Conservation (phyloP, 2,797 vertebrate genomes). For the Streptopelia turtur region DNA sequence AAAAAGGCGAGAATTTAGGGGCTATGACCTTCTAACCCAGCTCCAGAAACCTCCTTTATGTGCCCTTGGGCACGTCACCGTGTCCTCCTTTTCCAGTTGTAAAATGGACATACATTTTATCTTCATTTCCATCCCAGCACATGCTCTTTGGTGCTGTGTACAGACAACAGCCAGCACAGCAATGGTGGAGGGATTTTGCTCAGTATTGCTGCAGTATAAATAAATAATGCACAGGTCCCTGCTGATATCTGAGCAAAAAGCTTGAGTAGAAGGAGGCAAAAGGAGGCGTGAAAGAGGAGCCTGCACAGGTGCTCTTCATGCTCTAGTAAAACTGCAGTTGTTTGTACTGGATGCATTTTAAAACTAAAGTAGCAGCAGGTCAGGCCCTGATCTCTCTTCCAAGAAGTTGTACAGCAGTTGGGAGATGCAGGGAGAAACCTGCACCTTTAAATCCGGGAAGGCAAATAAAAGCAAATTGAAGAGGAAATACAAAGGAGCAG, state of each 20-base stretch:
- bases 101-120: neutral
- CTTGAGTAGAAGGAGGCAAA: neutral
- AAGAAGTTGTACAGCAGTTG: neutral
- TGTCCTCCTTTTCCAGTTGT: neutral
- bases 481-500: neutral
- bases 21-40: neutral
- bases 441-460: neutral
- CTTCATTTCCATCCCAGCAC: neutral
- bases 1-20: neutral
- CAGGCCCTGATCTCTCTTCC: neutral
- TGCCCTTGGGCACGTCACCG: rapidly evolving
- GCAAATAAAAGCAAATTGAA: neutral
- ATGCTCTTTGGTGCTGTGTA: neutral
- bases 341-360: neutral
- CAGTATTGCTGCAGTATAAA: neutral
- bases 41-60: neutral
- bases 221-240: constrained; percentile 21
- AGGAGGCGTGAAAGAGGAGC: neutral
- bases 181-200: neutral
- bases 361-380: neutral
- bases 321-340: neutral
- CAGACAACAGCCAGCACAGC: neutral
- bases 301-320: neutral
- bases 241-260: constrained; percentile 1
- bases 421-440: neutral